Base-by-base conservation (phyloP, 2,797 vertebrate genomes). In the Arctocebus calabarensis region DNA sequence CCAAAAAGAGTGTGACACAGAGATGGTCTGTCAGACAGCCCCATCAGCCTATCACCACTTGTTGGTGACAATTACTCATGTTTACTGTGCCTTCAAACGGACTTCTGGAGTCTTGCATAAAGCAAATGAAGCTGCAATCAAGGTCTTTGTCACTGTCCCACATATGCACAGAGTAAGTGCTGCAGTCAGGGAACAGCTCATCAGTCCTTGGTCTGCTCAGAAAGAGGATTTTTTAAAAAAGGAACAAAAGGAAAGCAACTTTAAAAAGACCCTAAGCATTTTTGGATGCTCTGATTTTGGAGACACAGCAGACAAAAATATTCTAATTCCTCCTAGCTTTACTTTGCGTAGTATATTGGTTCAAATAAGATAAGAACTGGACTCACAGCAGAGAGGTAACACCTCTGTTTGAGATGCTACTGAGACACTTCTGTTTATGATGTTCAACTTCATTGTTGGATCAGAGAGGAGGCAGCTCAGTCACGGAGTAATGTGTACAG, bases 71-170 rank as follows among this genome's bases (percentile, higher is more conserved):
- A 97, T 92, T 97, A 92, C 98, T 97, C 95, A 37, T 94, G 82
- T 97, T 97, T 97, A 97, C 97, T 97, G 95, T 96, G 88, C 82
- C 97, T 98, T 97, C 95, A 97, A 97, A 97, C 96, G 96, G 95
- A 75, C 37, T 97, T 98, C 97, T 97, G 95, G 94, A 98, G 95
- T 97, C 96, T 97, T 97, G 94, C 97, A 97, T 98, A 97, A 98
- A 98, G 97, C 94, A 98, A 98, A 98, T 98, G 98, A 98, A 98
- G 97, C 98, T 97, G 97, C 89, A 98, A 98, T 98, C 98, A 98
- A 97, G 96, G 97, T 97, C 98, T 98, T 98, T 98, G 98, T 98
- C 98, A 98, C 88, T 97, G 93, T 97, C 82, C 61, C 94, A 96
- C 93, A 96, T 98, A 98, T 98, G 97, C 97, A 98, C 98, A 96